phyloP scores from a whole-genome alignment of 2,888 invertebrate species.

The Epicampocera succincta region DNA sequence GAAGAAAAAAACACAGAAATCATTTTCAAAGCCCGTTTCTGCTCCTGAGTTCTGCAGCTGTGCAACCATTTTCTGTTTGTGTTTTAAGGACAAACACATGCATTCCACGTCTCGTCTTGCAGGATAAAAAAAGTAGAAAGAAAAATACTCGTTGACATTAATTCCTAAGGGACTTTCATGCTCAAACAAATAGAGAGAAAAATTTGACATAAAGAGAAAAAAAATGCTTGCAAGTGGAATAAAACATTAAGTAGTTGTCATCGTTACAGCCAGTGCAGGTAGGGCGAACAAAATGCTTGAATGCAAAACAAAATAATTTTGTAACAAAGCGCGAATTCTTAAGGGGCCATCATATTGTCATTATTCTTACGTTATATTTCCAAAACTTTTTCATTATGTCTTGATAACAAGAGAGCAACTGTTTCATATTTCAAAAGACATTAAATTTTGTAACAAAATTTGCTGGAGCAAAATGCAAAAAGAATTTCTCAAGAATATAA shows the following conservation, averaged over 20 bases:
- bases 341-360: slow-evolving; percentile 29
- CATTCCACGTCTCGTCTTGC: slow-evolving; percentile 1
- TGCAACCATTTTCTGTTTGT: slow-evolving; percentile 15
- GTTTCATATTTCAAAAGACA: background rate
- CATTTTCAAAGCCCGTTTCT: slow-evolving; percentile 12
- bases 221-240: slow-evolving; percentile 6
- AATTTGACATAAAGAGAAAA: background rate
- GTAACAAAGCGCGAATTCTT: slow-evolving; percentile 28
- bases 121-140: too few species aligned
- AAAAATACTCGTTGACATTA: slow-evolving; percentile 62
- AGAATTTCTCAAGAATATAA: too few species aligned
- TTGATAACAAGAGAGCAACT: background rate
- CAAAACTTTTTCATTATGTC: background rate
- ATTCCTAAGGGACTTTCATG: slow-evolving; percentile 59
- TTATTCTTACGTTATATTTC: background rate
- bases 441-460: background rate
- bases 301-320: slow-evolving; percentile 9
- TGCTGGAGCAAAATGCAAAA: too few species aligned
- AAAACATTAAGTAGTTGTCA: slow-evolving; percentile 50
- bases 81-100: slow-evolving; percentile 17
- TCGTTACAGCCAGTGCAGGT: slow-evolving; percentile 34
- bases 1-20: background rate
- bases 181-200: slow-evolving; percentile 30
- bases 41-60: background rate
- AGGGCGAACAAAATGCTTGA: slow-evolving; percentile 11